Evolutionary conservation across 2,888 invertebrate species (phyloP), one percentile per base, ranked within the genome.

Genomic region (Cerceris rybyensis): DNA sequence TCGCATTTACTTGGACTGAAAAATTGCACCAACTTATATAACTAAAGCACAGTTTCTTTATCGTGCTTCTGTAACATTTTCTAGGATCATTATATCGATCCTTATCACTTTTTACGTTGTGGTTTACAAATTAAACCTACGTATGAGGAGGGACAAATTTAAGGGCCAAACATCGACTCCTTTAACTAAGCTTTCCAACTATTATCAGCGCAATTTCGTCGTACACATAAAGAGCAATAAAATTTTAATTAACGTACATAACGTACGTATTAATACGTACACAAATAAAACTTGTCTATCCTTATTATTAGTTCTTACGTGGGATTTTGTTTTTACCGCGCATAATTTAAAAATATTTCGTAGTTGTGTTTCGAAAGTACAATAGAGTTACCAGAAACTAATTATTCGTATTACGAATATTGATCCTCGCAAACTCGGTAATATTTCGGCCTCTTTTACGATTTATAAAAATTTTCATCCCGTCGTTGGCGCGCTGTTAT

Each of bases 401-500:
- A 46, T 46, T 11, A 46, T 6, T 68, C 60, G 66, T 60, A 43
- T 54, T 11, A 75, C 70, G 58, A 71, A 63, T 28, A 54, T 66
- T 58, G 58, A 60, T 61, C 64, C 59, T 68, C 55, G 54, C 41
- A 79, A 52, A 42, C 59, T 39, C 72, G 50, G 75, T 74, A 74
- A 70, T 75, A 78, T 49, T 75, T 75, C 14, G 54, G 69, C 55
- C 63, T 60, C 17, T 55, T 60, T 50, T 42, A 0, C 43, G 41
- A 58, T 70, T 49, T 68, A 58, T 39, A 52, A 58, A 41, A 70
- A 72, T 7, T 71, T 43, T 61, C 63, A 52, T 59, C 64, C 72
- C 65, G 59, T 75, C 66, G 69, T 69, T 73, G 83, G 69, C 55
- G 72, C 70, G 52, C 66, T 74, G 58, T 78, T 78, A 78, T 66